Conservation (phyloP, 2,888 invertebrate species). For the Drosophila anomelani region DNA sequence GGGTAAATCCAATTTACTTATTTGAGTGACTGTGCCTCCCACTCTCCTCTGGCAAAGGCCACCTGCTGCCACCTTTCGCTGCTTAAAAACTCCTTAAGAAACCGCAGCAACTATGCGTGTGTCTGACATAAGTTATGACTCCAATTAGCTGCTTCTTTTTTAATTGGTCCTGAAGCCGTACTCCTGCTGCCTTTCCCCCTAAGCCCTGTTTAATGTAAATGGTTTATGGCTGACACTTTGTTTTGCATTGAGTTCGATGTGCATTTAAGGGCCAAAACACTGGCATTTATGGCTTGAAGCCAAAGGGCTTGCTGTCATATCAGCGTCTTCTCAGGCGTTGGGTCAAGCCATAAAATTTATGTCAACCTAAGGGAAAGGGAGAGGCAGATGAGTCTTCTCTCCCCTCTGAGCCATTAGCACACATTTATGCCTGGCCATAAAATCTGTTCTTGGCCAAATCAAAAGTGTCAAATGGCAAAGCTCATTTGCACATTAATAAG, state of each 20-base stretch:
- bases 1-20: conserved; percentile 75
- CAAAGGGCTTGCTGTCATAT: conserved; percentile 30
- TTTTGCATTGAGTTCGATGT: conserved; percentile 57
- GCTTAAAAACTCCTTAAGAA: not conserved
- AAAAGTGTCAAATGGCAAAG: conserved; percentile 64
- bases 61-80: conserved; percentile 1
- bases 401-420: conserved; percentile 55
- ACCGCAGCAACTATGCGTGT: conserved; percentile 39
- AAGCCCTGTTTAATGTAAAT: conserved; percentile 58
- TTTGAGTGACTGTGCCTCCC: conserved; percentile 47
- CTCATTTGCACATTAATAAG: conserved; percentile 74
- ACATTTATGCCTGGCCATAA: conserved; percentile 55
- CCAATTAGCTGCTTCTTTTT: conserved; percentile 59
- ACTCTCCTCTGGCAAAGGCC: not conserved
- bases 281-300: conserved; percentile 50
- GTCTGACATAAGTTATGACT: conserved; percentile 56
- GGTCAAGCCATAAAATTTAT: conserved; percentile 58
- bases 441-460: conserved; percentile 56
- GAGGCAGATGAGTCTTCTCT: too few species aligned
- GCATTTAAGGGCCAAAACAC: conserved; percentile 42
- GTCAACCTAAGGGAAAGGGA: conserved; percentile 23
- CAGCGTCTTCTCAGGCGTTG: conserved; percentile 31
- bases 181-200: not conserved
- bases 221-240: conserved; percentile 55
- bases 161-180: conserved; percentile 28